phyloP scores from a whole-genome alignment of 1,140 invertebrate genomes.

The Tenebrio molitor region DNA sequence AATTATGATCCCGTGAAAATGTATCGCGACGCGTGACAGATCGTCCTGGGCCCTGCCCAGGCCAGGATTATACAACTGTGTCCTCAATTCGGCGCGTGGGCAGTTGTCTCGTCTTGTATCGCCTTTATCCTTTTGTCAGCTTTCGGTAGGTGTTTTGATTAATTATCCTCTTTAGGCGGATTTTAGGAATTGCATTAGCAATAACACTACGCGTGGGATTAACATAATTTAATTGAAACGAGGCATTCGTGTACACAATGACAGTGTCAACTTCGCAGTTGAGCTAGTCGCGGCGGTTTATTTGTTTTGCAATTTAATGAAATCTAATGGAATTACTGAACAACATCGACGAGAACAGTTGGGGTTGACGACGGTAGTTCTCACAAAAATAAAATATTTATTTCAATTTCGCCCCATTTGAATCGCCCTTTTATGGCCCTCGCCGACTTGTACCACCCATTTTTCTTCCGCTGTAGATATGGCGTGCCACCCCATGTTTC shows the following conservation, averaged over 20 bases:
- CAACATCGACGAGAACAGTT: background rate
- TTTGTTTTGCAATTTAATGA: background rate
- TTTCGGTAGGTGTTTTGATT: background rate
- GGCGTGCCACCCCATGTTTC: background rate
- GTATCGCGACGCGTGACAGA: too few relatives aligned
- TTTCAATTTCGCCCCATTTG: background rate
- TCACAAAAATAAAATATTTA: conserved; percentile 1
- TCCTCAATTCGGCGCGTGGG: too few relatives aligned
- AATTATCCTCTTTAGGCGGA: background rate
- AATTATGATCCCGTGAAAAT: too few relatives aligned
- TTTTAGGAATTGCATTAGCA: background rate
- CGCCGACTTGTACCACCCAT: background rate
- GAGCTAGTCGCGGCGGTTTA: background rate
- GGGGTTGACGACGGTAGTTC: too few relatives aligned
- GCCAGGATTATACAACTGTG: too few relatives aligned
- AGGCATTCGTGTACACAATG: background rate
- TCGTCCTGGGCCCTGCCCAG: too few relatives aligned
- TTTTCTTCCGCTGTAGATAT: background rate
- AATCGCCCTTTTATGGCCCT: background rate
- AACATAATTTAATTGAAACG: background rate
- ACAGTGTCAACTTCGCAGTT: background rate
- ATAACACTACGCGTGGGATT: background rate
- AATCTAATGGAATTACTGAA: background rate
- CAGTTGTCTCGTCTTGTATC: too few relatives aligned
- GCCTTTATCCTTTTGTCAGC: background rate